Evolutionary conservation across 2,797 vertebrate species (phyloP).

Genomic region (Melanotaenia trifasciata): DNA sequence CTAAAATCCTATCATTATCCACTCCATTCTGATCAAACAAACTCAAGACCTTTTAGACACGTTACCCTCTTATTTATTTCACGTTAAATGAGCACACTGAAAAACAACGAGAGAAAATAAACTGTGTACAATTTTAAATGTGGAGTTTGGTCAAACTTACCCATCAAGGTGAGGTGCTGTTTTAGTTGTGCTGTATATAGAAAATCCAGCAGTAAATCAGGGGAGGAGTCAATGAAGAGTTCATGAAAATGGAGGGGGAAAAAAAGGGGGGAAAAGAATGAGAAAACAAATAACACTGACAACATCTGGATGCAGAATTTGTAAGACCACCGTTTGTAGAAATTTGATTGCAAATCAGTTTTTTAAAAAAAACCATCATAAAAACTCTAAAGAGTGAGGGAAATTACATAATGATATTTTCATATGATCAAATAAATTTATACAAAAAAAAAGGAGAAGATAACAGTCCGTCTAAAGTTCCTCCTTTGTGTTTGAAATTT

Average conservation of each 20-base stretch:
- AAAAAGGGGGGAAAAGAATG: constrained; percentile 75
- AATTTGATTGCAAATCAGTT: constrained; percentile 30
- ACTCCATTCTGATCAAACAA: no score
- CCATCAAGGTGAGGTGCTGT: constrained; percentile 96
- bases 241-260: constrained; percentile 58
- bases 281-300: constrained; percentile 38
- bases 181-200: constrained; percentile 92
- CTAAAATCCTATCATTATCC: no score
- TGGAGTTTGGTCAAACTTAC: constrained; percentile 73
- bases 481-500: constrained; percentile 7
- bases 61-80: not conserved
- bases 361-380: constrained; percentile 7
- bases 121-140: not conserved
- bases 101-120: not conserved
- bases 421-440: constrained; percentile 20
- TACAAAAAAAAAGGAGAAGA: not conserved
- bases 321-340: constrained; percentile 22
- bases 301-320: constrained; percentile 32
- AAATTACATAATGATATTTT: constrained; percentile 10
- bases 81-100: not conserved
- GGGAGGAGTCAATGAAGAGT: constrained; percentile 56
- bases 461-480: constrained; percentile 7
- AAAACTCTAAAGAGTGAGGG: constrained; percentile 16
- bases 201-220: constrained; percentile 58
- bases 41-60: not conserved